Base-by-base conservation (phyloP, 2,113 vertebrate genomes). In the Daubentonia madagascariensis region DNA sequence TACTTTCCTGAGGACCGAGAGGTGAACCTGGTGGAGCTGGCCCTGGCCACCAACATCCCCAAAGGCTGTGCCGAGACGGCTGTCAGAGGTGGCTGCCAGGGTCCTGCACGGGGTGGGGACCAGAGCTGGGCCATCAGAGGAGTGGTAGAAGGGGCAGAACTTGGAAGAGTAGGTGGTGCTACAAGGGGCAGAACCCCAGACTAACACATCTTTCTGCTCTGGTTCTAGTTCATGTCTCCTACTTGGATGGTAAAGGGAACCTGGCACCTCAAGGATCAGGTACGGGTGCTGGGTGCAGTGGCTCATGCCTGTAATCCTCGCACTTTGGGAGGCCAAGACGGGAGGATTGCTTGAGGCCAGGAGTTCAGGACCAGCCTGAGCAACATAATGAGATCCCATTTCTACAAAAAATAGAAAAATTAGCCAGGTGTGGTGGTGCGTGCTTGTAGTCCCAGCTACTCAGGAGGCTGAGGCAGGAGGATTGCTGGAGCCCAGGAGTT, bases 231-330 rank as follows among this genome's bases (percentile, higher is more conserved):
- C 99, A 99, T 0, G 99, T 99, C 67, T 99, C 99, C 6, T 99
- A 99, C 85, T 97, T 99, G 88, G 99, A 99, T 81, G 99, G 99
- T 7, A 99, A 99, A 98, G 99, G 99, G 20, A 99, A 99, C 97
- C 94, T 99, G 97, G 99, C 99, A 6, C 98, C 99, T n/a, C 99
- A 99, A 92, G 99, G 99, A 11, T 99, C 99, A 25, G 63, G 63
- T 67, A 67, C 35, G 63, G 63, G 13, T 11, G 28, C 61, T 30
- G 12, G 61, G 28, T 10, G 11, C 25, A 30, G 61, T 63, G 61
- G 28, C 61, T 63, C 28, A 63, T 11, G 5, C 28, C 61, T 63
- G 12, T 63, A 63, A 63, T 63, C 61, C 61, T 63, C 7, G 25
- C 25, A 63, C 61, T 63, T 25, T 12, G 9, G 61, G 61, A 63